A percentile compares a stretch with the other conserved stretches of the same genome.
Conservation (phyloP, 1,140 invertebrate genomes). For the Pogonomyrmex barbatus region DNA sequence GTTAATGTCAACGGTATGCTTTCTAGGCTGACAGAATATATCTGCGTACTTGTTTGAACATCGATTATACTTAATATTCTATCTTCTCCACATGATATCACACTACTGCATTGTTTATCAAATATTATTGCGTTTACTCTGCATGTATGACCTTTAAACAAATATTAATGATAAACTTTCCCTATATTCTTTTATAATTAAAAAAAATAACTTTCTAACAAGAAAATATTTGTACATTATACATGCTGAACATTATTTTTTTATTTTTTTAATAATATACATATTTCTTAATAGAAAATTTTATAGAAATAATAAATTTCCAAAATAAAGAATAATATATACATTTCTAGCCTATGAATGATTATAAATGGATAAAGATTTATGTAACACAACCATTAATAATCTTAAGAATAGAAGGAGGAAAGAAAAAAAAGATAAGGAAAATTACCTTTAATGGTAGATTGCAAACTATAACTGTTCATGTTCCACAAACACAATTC, state of each 20-base stretch:
- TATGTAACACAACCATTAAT: background rate
- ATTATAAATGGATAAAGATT: background rate
- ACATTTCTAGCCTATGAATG: background rate
- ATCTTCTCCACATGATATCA: slow-evolving; percentile 83
- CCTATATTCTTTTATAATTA: slow-evolving; percentile 16
- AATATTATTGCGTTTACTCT: slow-evolving; percentile 81
- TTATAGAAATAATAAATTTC: background rate
- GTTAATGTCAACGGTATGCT: slow-evolving; percentile 78
- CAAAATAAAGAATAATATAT: background rate
- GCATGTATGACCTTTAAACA: slow-evolving; percentile 75
- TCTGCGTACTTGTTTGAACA: slow-evolving; percentile 81
- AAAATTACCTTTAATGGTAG: slow-evolving; percentile 80
- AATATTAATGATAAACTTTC: slow-evolving; percentile 15
- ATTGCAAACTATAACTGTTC: slow-evolving; percentile 80
- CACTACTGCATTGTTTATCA: slow-evolving; percentile 81
- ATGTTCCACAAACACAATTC: slow-evolving; percentile 90
- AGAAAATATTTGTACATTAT: background rate
- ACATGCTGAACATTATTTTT: background rate
- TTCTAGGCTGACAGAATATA: slow-evolving; percentile 79
- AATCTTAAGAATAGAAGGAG: background rate
- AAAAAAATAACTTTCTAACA: background rate
- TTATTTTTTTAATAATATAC: background rate
- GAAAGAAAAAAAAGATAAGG: background rate
- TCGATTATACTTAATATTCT: slow-evolving; percentile 83
- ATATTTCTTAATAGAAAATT: background rate